Evolutionary conservation across 2,888 invertebrate species (phyloP).

Genomic region (Flexamia atlantica): DNA sequence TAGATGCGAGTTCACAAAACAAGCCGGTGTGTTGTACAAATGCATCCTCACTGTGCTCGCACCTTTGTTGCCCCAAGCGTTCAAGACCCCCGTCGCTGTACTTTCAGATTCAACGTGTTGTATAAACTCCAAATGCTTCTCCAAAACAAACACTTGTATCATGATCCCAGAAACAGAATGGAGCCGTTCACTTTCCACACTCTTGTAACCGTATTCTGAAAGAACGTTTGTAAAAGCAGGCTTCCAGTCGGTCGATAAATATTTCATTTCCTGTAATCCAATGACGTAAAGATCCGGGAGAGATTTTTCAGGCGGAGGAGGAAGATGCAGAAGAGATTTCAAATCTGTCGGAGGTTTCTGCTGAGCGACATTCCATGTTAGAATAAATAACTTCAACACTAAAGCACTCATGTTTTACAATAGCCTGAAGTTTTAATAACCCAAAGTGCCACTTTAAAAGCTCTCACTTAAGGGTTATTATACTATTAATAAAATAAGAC

Average conservation of each 20-base stretch:
- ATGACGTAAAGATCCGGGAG: slow-evolving; percentile 8
- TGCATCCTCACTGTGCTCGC: background rate
- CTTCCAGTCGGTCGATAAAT: background rate
- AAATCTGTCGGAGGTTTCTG: background rate
- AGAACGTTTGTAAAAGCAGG: background rate
- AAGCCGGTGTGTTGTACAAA: background rate
- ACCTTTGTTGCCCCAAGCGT: slow-evolving; percentile 4
- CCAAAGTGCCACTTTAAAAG: too few relatives aligned
- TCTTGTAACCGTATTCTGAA: background rate
- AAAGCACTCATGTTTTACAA: background rate
- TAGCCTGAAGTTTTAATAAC: too few relatives aligned
- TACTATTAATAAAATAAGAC: too few relatives aligned
- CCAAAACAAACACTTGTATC: background rate
- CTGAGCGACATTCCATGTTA: slow-evolving; percentile 4
- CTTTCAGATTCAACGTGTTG: background rate
- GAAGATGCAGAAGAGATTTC: slow-evolving; percentile 2
- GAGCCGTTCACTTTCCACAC: background rate
- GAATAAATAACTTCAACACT: background rate
- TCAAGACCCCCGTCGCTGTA: background rate
- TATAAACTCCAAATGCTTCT: background rate
- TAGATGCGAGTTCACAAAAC: background rate
- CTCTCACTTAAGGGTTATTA: too few relatives aligned
- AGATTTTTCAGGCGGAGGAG: background rate
- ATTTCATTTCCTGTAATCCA: background rate
- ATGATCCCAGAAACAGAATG: background rate